Base-by-base conservation (phyloP, 2,888 invertebrate species). In the Abrostola tripartita region DNA sequence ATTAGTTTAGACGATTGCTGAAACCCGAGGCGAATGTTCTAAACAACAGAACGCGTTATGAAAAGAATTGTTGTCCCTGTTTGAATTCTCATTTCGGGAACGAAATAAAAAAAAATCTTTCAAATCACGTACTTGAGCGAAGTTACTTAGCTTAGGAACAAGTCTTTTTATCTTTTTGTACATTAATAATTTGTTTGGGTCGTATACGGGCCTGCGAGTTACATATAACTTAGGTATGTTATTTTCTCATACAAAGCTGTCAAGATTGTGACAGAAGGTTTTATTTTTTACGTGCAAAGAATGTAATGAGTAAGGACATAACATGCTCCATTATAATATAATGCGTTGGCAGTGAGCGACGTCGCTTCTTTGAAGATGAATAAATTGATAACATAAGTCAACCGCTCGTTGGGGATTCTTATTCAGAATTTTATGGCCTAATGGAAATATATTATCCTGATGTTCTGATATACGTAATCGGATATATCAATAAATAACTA, bases 221-320 rank as follows among this genome's bases (percentile, higher is more conserved):
- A 89, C 87, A 82, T 85, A 86, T 87, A 90, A 88, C 82, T 89
- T 88, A 85, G 85, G 76, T 85, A 81, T 83, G 83, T 88, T 89
- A 88, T 88, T 90, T 88, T 88, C 84, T 86, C 85, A 85, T 88
- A 87, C 85, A 85, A 87, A 87, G 81, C 88, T 90, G 91, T 90
- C 90, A 90, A 84, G 87, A 83, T 87, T 88, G 84, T 83, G 85
- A 47, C 44, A 84, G 79, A 80, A 87, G 88, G 86, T 89, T 90
- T 91, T 92, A 91, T 90, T 90, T 91, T 92, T 90, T 92, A 91
- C 92, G 90, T 91, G 90, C 82, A 85, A 87, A 84, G 90, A 92
- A 92, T 92, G 80, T 88, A 88, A 91, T 88, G 88, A 87, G 84
- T 88, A 85, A 83, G 81, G 84, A 79, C 82, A 84, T 85, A 86